Evolutionary conservation across 2,797 vertebrate species (phyloP).

Genomic region (Arnoldichthys spilopterus): DNA sequence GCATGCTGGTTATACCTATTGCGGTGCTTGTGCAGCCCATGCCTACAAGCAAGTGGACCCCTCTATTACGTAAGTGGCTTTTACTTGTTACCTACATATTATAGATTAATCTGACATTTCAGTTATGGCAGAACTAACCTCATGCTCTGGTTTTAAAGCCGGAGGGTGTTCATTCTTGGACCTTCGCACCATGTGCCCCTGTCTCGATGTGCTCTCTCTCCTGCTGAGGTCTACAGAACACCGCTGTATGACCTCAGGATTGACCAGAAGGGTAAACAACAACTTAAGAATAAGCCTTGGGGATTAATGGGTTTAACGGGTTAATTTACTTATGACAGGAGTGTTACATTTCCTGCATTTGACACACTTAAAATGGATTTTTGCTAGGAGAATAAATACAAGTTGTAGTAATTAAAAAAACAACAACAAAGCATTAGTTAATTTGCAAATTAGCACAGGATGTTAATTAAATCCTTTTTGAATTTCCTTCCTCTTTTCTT

Average conservation of each 20-base stretch:
- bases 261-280: slow-evolving; percentile 2
- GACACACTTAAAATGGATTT: too few species aligned
- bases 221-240: slow-evolving; percentile 9
- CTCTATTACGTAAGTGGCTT: neutral
- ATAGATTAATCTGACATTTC: neutral
- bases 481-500: too few species aligned
- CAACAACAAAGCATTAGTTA: too few species aligned
- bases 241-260: slow-evolving; percentile 2
- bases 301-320: too few species aligned
- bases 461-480: too few species aligned
- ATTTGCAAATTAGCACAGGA: too few species aligned
- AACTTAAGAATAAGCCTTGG: neutral
- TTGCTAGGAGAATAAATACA: too few species aligned
- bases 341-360: neutral
- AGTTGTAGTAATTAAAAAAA: too few species aligned
- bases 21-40: slow-evolving; percentile 6
- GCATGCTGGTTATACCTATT: slow-evolving; percentile 6
- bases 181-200: slow-evolving; percentile 2
- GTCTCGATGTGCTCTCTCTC: slow-evolving; percentile 2
- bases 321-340: neutral
- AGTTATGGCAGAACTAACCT: neutral
- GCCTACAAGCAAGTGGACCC: slow-evolving; percentile 9
- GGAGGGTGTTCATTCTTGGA: slow-evolving; percentile 7
- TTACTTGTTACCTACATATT: neutral
- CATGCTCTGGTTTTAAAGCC: neutral